Percentiles rank a stretch among this genome's conserved stretches.
Evolutionary conservation across 2,113 vertebrate genomes (phyloP).

Genomic region (Lota lota): DNA sequence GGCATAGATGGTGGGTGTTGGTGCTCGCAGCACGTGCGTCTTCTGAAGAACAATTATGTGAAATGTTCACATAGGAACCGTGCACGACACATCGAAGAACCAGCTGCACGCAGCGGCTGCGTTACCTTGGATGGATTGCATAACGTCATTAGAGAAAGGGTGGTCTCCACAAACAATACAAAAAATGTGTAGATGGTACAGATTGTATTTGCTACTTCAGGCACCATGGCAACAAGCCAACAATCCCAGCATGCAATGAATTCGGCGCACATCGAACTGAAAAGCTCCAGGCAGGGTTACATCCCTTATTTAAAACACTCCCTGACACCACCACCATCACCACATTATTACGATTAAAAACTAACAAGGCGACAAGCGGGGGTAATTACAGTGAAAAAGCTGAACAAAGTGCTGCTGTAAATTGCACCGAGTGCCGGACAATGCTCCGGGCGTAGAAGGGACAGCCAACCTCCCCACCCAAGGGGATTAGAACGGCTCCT

Average conservation of each 20-base stretch:
- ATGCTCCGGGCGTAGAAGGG: constrained; percentile 5
- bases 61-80: neutral
- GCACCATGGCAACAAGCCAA: constrained; percentile 10
- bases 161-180: constrained; percentile 9
- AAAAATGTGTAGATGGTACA: neutral
- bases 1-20: neutral
- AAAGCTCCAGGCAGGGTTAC: constrained; percentile 14
- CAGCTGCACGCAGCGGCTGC: no score
- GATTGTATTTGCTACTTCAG: constrained; percentile 13
- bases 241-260: constrained; percentile 27
- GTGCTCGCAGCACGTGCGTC: neutral
- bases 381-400: constrained; percentile 14
- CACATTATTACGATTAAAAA: constrained; percentile 35
- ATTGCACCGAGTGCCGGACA: constrained; percentile 15
- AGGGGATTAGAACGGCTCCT: neutral
- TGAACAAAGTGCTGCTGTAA: constrained; percentile 19
- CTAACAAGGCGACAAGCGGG: constrained; percentile 35
- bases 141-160: constrained; percentile 5
- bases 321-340: constrained; percentile 19
- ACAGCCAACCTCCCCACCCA: neutral
- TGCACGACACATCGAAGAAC: no score
- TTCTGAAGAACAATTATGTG: neutral
- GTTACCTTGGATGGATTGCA: constrained; percentile 7
- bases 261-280: neutral
- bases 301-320: neutral